Evolutionary conservation across 2,888 invertebrate genomes (phyloP).

Genomic region (Argyra leucocephala): DNA sequence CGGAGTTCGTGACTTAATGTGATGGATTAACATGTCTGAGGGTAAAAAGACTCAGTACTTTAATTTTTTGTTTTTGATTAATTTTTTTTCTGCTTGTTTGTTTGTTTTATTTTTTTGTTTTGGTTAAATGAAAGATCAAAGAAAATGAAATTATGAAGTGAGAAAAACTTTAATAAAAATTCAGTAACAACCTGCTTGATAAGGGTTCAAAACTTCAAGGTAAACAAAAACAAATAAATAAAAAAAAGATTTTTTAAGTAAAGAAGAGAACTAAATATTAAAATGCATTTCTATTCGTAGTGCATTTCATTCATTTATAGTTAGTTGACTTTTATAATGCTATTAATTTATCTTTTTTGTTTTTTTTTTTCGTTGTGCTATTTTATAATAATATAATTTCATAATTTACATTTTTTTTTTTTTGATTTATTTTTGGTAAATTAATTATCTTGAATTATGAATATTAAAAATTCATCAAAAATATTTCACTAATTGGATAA

Average conservation of each 20-base stretch:
- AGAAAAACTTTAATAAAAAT: neutral
- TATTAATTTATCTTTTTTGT: neutral
- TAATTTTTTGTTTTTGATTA: neutral
- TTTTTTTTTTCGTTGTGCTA: neutral
- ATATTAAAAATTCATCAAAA: no score
- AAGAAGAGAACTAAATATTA: neutral
- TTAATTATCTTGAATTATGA: no score
- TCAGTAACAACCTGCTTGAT: neutral
- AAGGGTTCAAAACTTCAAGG: neutral
- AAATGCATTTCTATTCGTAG: neutral
- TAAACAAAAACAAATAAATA: no score
- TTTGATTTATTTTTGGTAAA: no score
- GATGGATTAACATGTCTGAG: conserved; percentile 6
- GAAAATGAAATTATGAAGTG: conserved; percentile 1
- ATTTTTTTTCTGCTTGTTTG: neutral
- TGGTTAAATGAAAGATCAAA: neutral
- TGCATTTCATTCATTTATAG: neutral
- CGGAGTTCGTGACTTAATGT: neutral
- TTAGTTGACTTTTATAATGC: neutral
- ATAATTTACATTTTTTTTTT: neutral
- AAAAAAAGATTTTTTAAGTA: no score
- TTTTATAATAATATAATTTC: neutral
- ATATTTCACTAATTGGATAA: no score
- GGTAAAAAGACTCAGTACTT: neutral
- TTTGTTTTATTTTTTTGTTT: neutral